Evolutionary conservation across 2,113 vertebrate genomes (phyloP), one percentile per base, ranked within the genome.

Genomic region (Caranx ignobilis): DNA sequence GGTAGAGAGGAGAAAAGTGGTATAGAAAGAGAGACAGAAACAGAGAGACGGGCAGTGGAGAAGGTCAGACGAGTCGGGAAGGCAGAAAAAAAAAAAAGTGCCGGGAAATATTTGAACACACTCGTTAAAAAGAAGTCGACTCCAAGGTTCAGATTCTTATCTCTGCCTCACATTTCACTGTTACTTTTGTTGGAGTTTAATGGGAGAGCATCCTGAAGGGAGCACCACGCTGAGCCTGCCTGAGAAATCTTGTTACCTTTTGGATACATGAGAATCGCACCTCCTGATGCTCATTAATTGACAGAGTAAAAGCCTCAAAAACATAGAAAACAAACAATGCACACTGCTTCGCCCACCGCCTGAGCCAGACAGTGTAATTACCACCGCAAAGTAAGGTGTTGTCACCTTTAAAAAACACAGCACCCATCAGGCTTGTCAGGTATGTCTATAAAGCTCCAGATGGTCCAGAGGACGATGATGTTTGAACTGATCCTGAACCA

Each of bases 381-480:
- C 79, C 47, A 16, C 39, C 6, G 4, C 73, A 45, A 80, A 75
- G 72, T 55, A 59, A 75, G 73, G 67, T 84, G 72, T 50, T 82
- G 79, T 84, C 86, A 66, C 65, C 71, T 66, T 77, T 45, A 83
- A 86, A 81, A 50, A 83, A 86, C 26, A 81, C 62, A 55, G 68
- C 73, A 83, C 75, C 73, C 50, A 65, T 69, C n/a, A 71, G 50
- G 83, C 35, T 52, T 80, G 81, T 89, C 72, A 79, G 48, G 81
- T 86, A 81, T 84, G 75, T 59, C 50, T 68, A 71, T 81, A 82
- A 72, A 57, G 54, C 69, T 81, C 47, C 79, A 85, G 79, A 79
- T 79, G 76, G 78, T 64, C 77, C 76, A 72, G 79, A 74, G 26
- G 18, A 57, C 71, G 62, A 13, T 52, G 37, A 45, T 2, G 41